These are phyloP conservation scores for Gymnothorax reevesii DNA, from an alignment of 2,797 vertebrate species.

Conservation along the genomic window DNA sequence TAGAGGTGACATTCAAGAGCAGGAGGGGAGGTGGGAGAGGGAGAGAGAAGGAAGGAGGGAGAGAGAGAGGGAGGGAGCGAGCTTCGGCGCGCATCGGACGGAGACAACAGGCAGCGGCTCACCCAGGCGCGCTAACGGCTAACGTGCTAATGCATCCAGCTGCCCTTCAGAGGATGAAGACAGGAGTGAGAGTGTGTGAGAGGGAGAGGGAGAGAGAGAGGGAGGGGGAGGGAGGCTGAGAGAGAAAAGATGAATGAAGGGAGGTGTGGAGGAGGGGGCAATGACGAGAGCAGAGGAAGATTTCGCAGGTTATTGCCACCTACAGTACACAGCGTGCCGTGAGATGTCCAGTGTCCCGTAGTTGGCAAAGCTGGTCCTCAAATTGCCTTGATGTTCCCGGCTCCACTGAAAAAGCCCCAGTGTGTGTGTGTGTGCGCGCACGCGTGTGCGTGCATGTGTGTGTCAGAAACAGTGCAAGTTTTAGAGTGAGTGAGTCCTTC, in stretches of 20 bases:
- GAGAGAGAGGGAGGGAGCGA: slow-evolving; percentile 44
- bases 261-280: slow-evolving; percentile 12
- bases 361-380: slow-evolving; percentile 18
- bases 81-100: background rate
- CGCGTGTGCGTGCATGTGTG: slow-evolving; percentile 5
- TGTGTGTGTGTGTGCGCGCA: slow-evolving; percentile 18
- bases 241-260: slow-evolving; percentile 17
- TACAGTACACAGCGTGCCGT: slow-evolving; percentile 22
- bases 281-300: background rate
- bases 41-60: slow-evolving; percentile 39
- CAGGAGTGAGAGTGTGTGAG: slow-evolving; percentile 11
- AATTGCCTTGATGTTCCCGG: slow-evolving; percentile 15
- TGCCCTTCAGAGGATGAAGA: slow-evolving; percentile 40
- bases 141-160: background rate
- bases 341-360: slow-evolving; percentile 26
- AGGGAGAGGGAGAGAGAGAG: slow-evolving; percentile 21
- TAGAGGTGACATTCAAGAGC: slow-evolving; percentile 77
- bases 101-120: slow-evolving; percentile 18
- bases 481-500: background rate
- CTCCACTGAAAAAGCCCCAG: slow-evolving; percentile 23
- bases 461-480: background rate
- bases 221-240: slow-evolving; percentile 25
- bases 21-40: slow-evolving; percentile 30
- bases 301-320: slow-evolving; percentile 35
- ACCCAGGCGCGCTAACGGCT: slow-evolving; percentile 13